phyloP scores from a whole-genome alignment of 2,797 vertebrate species.

The Oreochromis grahami region DNA sequence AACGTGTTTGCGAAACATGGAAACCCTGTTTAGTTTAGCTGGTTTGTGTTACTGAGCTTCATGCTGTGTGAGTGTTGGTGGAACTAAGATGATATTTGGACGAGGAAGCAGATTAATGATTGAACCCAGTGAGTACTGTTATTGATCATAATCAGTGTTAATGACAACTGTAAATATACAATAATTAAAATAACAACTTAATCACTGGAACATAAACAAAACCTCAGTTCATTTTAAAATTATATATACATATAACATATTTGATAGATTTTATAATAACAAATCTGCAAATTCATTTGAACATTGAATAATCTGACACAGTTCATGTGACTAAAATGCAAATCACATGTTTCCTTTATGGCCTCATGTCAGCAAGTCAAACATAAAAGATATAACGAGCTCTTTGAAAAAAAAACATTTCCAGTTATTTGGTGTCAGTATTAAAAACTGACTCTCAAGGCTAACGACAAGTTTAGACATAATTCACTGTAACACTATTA shows the following conservation, averaged over 20 bases:
- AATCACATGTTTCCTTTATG: not conserved
- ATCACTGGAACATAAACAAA: not conserved
- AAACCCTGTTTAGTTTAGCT: not conserved
- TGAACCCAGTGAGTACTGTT: not conserved
- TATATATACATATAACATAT: accelerated
- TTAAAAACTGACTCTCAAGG: not conserved
- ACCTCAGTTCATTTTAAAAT: not conserved
- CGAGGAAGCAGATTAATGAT: not conserved
- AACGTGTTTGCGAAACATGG: not conserved
- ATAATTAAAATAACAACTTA: not conserved
- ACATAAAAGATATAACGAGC: not conserved
- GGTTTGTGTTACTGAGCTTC: not conserved
- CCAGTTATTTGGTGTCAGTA: not conserved
- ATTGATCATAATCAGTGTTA: not conserved
- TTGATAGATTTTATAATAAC: not conserved
- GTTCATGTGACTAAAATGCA: not conserved
- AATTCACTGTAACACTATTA: no score
- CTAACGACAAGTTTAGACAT: not conserved
- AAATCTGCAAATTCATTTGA: not conserved
- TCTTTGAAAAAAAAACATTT: not conserved
- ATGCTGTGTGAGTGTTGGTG: not conserved
- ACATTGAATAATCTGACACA: not conserved
- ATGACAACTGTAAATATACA: accelerated
- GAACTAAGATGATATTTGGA: not conserved
- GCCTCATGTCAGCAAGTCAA: not conserved